A percentile compares a stretch with the other conserved stretches of the same genome.
These are phyloP conservation scores for Galerucella nymphaeae DNA, from an alignment of 2,888 invertebrate genomes.

Conservation along the genomic window DNA sequence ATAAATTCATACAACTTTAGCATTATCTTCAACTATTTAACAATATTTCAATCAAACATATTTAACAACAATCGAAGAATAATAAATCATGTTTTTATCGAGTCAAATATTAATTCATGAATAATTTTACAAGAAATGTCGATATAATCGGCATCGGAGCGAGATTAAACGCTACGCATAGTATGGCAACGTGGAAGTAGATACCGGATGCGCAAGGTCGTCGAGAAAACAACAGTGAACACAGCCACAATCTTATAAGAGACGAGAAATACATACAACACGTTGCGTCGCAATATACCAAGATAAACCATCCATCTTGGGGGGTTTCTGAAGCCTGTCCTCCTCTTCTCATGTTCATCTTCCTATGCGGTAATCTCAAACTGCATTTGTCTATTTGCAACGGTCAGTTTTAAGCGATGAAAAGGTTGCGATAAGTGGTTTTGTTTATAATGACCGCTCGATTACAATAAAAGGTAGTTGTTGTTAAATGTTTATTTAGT, in stretches of 20 bases:
- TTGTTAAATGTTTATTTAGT: no score
- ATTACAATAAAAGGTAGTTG: no score
- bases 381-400: slow-evolving; percentile 11
- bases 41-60: no score
- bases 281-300: slow-evolving; percentile 1
- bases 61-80: no score
- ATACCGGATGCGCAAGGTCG: slow-evolving; percentile 45
- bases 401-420: slow-evolving; percentile 1
- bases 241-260: slow-evolving; percentile 33
- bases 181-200: slow-evolving; percentile 8
- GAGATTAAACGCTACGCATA: no score
- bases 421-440: background rate
- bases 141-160: no score
- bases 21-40: no score
- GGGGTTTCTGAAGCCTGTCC: background rate
- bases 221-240: slow-evolving; percentile 25
- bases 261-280: slow-evolving; percentile 16
- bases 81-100: no score
- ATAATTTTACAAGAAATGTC: no score
- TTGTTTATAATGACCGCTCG: background rate
- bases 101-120: no score
- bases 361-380: slow-evolving; percentile 9
- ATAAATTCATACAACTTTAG: no score
- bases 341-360: background rate
- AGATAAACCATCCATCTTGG: slow-evolving; percentile 9